phyloP scores from a whole-genome alignment of 2,888 invertebrate species.

The Fabriciana adippe region DNA sequence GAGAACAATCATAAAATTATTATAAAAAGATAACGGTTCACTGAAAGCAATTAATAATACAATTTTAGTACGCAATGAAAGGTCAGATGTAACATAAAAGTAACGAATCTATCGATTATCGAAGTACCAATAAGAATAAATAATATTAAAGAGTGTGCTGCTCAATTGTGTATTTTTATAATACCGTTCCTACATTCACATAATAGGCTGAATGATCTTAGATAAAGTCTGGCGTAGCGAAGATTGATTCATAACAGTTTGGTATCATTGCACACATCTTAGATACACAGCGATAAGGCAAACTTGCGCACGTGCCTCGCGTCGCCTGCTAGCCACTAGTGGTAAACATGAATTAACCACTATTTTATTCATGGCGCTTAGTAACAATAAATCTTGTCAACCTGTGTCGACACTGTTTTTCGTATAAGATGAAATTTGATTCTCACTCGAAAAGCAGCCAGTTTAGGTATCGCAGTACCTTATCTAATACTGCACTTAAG shows the following conservation, averaged over 20 bases:
- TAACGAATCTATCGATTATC: too few relatives aligned
- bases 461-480: constrained; percentile 51
- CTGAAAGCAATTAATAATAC: not conserved
- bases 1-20: constrained; percentile 53
- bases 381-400: constrained; percentile 67
- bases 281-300: constrained; percentile 62
- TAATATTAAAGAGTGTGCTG: not conserved
- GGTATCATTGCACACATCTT: constrained; percentile 68
- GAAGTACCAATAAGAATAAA: too few relatives aligned
- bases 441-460: constrained; percentile 60
- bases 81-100: too few relatives aligned
- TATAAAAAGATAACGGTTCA: constrained; percentile 49
- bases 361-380: constrained; percentile 60
- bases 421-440: constrained; percentile 63
- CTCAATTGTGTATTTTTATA: not conserved
- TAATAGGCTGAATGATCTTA: constrained; percentile 50
- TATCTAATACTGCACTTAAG: constrained; percentile 43
- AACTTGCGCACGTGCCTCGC: constrained; percentile 60
- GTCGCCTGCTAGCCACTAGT: constrained; percentile 42
- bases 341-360: constrained; percentile 50
- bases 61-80: too few relatives aligned
- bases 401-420: constrained; percentile 62
- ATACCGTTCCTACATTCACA: constrained; percentile 2
- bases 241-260: constrained; percentile 75
- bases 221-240: constrained; percentile 65